phyloP scores from a whole-genome alignment of 2,888 invertebrate genomes.

The Eupithecia abbreviata region DNA sequence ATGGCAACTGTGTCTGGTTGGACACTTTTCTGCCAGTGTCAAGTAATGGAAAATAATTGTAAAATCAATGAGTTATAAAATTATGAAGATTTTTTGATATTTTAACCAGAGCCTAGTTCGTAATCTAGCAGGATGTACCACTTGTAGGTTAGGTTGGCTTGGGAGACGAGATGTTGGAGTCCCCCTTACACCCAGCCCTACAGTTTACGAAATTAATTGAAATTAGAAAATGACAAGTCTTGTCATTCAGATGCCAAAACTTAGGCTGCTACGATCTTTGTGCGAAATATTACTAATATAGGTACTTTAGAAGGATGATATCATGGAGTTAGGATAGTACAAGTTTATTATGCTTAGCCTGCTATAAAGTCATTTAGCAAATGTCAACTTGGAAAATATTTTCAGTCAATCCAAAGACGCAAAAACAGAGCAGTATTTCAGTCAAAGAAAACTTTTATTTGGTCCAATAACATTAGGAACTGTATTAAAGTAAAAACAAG shows the following conservation, averaged over 20 bases:
- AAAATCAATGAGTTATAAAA: too few species aligned
- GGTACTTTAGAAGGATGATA: background rate
- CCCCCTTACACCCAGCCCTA: too few species aligned
- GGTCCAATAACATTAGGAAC: conserved; percentile 34
- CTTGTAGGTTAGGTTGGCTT: too few species aligned
- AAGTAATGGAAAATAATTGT: too few species aligned
- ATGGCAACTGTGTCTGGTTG: too few species aligned
- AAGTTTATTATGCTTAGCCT: background rate
- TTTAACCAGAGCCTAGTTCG: too few species aligned
- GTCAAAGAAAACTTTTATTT: conserved; percentile 22
- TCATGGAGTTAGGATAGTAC: too few species aligned
- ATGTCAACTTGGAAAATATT: background rate
- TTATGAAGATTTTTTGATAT: too few species aligned
- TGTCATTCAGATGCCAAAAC: background rate
- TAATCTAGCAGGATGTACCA: too few species aligned
- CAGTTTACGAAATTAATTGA: background rate
- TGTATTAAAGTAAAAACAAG: conserved; percentile 48
- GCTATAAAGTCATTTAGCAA: background rate
- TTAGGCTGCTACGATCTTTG: too few species aligned
- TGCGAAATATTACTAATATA: background rate
- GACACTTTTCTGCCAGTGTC: too few species aligned
- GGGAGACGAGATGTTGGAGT: too few species aligned
- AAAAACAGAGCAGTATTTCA: conserved; percentile 19
- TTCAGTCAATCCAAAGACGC: background rate
- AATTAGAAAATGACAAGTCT: background rate